Evolutionary conservation across 2,797 vertebrate genomes (phyloP), one percentile per base, ranked within the genome.

Genomic region (Pantherophis vulpinus): DNA sequence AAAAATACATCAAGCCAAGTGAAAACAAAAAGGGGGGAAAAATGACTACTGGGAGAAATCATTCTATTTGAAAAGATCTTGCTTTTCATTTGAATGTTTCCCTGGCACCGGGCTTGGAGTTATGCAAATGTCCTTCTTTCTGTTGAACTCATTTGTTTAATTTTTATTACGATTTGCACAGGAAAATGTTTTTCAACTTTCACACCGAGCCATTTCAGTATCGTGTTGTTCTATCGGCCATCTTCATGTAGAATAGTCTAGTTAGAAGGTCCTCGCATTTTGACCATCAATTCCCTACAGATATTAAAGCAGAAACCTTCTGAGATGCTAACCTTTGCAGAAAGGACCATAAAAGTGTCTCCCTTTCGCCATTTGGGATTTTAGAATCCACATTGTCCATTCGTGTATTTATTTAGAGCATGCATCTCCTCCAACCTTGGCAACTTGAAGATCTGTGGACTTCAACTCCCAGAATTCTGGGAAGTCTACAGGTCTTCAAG

Each of bases 1-100:
- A 66, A 56, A 91, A 95, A 95, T 61, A 25, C 83, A 92, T 83
- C 86, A 86, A 56, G 87, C 47, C 13, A 20, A 74, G 91, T 88
- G 61, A 91, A 92, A 93, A 89, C 9, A 61, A 55, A 13, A 12
- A 12, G 0, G 8, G 0, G 0, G 2, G 9, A 0, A 23, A 16
- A 90, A 86, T 90, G 0, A 94, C 95, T 79, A 11, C 18, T 2
- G 18, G 42, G 42, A 79, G 3, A 79, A 60, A 59, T 87, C 37
- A 29, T 13, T 7, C 11, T 94, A 23, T 92, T 95, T 90, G 37
- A 93, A 94, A 14, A 27, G 25, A 74, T 55, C 37, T 92, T 74
- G 74, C 86, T 93, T 1, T 91, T 1, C 88, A 94, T 89, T 79
- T 94, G 92, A 23, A 42, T 27, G 5, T 91, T 94, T 92, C 0